Percentiles rank a stretch among this genome's conserved stretches.
These are phyloP conservation scores for Thymelicus sylvestris DNA, from an alignment of 2,888 invertebrate species.

Conservation along the genomic window DNA sequence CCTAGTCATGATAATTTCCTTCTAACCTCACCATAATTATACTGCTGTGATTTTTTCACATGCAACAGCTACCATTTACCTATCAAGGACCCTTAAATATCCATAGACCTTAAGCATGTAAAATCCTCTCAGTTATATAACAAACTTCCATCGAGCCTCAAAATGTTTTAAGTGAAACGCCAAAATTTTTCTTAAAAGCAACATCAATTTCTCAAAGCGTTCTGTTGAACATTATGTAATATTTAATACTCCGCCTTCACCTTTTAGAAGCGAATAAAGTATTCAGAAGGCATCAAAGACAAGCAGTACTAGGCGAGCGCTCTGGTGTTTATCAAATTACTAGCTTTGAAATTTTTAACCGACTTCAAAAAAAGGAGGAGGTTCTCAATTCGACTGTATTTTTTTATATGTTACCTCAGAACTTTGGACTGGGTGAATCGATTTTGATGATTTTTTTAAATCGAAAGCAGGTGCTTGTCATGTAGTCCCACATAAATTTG, in stretches of 20 bases:
- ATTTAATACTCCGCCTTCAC: slow-evolving; percentile 32
- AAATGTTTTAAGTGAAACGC: slow-evolving; percentile 30
- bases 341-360: slow-evolving; percentile 36
- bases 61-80: no score
- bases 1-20: no score
- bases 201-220: slow-evolving; percentile 26
- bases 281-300: slow-evolving; percentile 33
- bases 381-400: no score
- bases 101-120: neutral
- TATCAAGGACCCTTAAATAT: no score
- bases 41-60: no score
- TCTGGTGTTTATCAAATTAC: slow-evolving; percentile 32
- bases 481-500: no score
- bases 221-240: slow-evolving; percentile 36
- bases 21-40: no score
- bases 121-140: neutral
- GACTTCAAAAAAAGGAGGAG: no score
- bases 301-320: slow-evolving; percentile 24
- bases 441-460: no score
- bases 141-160: neutral
- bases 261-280: slow-evolving; percentile 35
- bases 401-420: no score
- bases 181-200: slow-evolving; percentile 31
- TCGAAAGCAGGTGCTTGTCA: no score
- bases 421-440: no score